A percentile compares a stretch with the other conserved stretches of the same genome.
Conservation (phyloP, 1,140 invertebrate species). For the Drosophila sechellia region DNA sequence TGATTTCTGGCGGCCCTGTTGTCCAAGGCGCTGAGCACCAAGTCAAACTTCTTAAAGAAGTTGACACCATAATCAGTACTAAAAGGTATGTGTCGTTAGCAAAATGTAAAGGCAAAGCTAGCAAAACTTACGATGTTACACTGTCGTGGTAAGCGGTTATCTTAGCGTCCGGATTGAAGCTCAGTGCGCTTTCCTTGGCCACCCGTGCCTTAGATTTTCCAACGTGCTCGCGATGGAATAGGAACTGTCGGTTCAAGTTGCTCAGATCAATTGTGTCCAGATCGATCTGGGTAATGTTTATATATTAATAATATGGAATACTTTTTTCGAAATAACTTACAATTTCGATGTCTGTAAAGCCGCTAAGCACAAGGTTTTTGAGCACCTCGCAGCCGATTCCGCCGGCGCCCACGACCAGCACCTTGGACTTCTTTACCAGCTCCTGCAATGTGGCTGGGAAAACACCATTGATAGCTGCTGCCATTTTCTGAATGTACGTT, state of each 20-base stretch:
- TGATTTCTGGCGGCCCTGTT: conserved; percentile 98
- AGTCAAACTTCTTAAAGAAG: conserved; percentile 96
- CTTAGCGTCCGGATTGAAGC: conserved; percentile 94
- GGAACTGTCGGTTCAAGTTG: conserved; percentile 99
- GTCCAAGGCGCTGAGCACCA: conserved; percentile 99
- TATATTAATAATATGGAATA: conserved; percentile 5
- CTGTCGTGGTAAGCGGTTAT: conserved; percentile 97
- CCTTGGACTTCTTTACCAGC: conserved; percentile 86
- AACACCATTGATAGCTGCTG: conserved; percentile 87
- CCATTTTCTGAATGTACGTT: conserved; percentile 85
- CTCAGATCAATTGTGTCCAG: conserved; percentile 99
- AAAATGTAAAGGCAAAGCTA: too few relatives aligned
- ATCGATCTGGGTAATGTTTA: conserved; percentile 93
- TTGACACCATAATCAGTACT: conserved; percentile 95
- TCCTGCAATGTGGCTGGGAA: conserved; percentile 87
- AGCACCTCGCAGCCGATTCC: conserved; percentile 99
- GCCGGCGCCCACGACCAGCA: conserved; percentile 98
- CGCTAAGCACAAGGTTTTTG: conserved; percentile 98
- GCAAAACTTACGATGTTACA: conserved; percentile 91
- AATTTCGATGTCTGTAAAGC: conserved; percentile 97
- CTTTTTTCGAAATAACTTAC: conserved; percentile 87
- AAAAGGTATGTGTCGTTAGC: conserved; percentile 75
- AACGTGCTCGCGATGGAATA: conserved; percentile 99
- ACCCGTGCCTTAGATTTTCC: conserved; percentile 97
- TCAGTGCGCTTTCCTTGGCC: conserved; percentile 94